A percentile compares a stretch with the other conserved stretches of the same genome.
Evolutionary conservation across 1,140 invertebrate genomes (phyloP).

Genomic region (Drosophila equinoxialis): DNA sequence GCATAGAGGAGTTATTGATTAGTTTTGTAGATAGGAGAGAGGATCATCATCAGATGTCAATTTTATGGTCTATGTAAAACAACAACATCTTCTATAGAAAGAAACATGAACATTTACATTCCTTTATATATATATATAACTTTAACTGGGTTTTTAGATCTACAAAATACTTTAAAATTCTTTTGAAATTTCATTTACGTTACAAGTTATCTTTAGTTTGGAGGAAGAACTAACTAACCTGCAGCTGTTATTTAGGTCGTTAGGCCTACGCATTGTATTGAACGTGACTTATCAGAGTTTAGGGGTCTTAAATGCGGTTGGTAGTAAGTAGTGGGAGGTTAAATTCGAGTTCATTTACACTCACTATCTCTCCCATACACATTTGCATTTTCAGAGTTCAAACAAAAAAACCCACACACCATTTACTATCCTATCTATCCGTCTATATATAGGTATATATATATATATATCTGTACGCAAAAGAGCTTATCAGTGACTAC

Average conservation of each 20-base stretch:
- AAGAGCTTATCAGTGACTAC: conserved; percentile 1
- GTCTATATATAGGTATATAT: background rate
- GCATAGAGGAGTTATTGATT: too few relatives aligned
- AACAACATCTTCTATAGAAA: too few relatives aligned
- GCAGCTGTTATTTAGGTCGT: too few relatives aligned
- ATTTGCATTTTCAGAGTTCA: conserved; percentile 2
- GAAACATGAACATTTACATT: too few relatives aligned
- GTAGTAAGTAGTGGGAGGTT: background rate
- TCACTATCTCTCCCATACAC: background rate
- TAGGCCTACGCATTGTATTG: background rate
- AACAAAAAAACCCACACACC: background rate
- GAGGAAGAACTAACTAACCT: background rate
- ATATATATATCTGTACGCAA: conserved; percentile 3
- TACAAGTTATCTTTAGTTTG: too few relatives aligned
- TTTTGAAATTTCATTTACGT: too few relatives aligned
- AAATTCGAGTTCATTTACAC: background rate
- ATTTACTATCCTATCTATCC: conserved; percentile 1
- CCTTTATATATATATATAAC: too few relatives aligned
- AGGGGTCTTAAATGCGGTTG: background rate
- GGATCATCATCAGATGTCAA: too few relatives aligned
- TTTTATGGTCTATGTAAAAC: too few relatives aligned
- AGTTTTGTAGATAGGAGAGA: too few relatives aligned
- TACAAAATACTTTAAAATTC: too few relatives aligned
- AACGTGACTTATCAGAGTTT: conserved; percentile 5
- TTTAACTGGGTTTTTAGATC: too few relatives aligned